Conservation (phyloP, 2,797 vertebrate genomes). For the Cheirogaleus major region DNA sequence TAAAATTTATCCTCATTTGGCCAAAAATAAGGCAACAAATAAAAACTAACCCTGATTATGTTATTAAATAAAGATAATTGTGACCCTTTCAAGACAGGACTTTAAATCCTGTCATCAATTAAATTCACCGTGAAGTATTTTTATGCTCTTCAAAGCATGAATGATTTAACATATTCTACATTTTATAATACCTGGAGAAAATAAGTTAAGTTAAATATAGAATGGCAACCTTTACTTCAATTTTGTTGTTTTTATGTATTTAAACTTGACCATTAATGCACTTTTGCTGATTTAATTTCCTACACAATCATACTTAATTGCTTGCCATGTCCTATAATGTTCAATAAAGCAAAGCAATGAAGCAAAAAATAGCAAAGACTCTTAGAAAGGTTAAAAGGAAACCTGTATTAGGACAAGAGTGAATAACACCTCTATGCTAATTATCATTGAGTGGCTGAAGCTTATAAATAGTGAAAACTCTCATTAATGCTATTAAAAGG, state of each 20-base stretch:
- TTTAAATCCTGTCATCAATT: slow-evolving; percentile 50
- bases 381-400: slow-evolving; percentile 81
- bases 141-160: slow-evolving; percentile 56
- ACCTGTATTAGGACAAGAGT: slow-evolving; percentile 74
- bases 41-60: background rate
- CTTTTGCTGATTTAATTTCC: slow-evolving; percentile 81
- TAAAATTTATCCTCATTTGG: background rate
- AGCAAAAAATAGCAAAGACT: slow-evolving; percentile 81
- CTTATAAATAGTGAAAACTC: slow-evolving; percentile 77
- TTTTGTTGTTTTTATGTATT: slow-evolving; percentile 72
- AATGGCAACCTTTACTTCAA: slow-evolving; percentile 65
- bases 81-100: background rate
- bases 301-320: slow-evolving; percentile 81
- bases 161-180: background rate
- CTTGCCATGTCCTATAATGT: slow-evolving; percentile 73
- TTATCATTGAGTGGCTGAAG: slow-evolving; percentile 66
- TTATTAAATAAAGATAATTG: slow-evolving; percentile 44
- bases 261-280: slow-evolving; percentile 72
- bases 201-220: slow-evolving; percentile 54
- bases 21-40: background rate
- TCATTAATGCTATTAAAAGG: slow-evolving; percentile 79
- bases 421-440: slow-evolving; percentile 82
- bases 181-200: background rate
- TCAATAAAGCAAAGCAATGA: slow-evolving; percentile 84
- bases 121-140: background rate